These are phyloP conservation scores for Isaurus tuberculatus DNA, from an alignment of 92 coral and sea anemone species.

Conservation along the genomic window DNA sequence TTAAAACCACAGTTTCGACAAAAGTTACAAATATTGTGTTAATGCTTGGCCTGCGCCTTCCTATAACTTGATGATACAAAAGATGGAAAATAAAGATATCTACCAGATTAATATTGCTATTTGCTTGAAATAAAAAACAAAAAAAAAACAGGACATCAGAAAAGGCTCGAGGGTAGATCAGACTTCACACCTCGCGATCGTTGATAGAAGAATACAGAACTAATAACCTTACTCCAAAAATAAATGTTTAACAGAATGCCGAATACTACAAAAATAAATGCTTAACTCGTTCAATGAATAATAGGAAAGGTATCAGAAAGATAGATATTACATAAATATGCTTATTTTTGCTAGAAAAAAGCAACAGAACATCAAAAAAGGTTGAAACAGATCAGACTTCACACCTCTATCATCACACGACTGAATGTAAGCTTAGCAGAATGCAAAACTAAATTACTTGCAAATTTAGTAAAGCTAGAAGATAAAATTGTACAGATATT, in stretches of 20 bases:
- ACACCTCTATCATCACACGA: conserved; percentile 21
- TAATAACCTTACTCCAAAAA: too few species aligned
- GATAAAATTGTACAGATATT: conserved; percentile 31
- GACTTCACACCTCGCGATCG: too few species aligned
- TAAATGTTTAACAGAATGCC: too few species aligned
- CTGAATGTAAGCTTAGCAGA: conserved; percentile 18
- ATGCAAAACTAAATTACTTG: conserved; percentile 43
- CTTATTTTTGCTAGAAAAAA: conserved; percentile 38
- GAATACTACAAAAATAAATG: too few species aligned
- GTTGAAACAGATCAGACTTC: conserved; percentile 32
- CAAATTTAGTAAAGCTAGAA: conserved; percentile 41
- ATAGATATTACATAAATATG: conserved; percentile 34
- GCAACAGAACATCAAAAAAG: conserved; percentile 35
- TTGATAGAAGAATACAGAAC: too few species aligned
- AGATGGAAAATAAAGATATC: too few species aligned
- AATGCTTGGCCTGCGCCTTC: not conserved
- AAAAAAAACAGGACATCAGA: too few species aligned
- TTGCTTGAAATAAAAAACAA: too few species aligned
- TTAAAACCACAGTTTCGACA: conserved; percentile 42
- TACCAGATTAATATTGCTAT: too few species aligned
- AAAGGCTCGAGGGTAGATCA: too few species aligned
- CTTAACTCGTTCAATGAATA: conserved; percentile 6
- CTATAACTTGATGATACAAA: too few species aligned
- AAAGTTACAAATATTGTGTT: conserved; percentile 43
- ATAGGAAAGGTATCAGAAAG: conserved; percentile 32